phyloP scores from a whole-genome alignment of 2,113 vertebrate species.

The Tautogolabrus adspersus region DNA sequence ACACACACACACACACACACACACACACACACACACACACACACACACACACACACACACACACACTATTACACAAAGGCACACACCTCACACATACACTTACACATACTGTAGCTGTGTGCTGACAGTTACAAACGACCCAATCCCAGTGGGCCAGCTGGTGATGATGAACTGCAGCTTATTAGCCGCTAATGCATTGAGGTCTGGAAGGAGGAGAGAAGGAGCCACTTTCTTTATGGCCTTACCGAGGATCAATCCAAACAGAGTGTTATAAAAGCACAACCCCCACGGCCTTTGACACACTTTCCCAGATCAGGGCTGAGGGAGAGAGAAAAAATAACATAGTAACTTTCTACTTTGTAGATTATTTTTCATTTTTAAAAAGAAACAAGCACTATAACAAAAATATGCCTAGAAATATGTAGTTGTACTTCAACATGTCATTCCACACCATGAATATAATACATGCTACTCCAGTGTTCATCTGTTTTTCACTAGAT shows the following conservation, averaged over 20 bases:
- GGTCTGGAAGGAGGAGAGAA: slow-evolving; percentile 34
- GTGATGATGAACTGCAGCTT: slow-evolving; percentile 66
- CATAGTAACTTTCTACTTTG: no score
- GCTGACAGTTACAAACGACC: slow-evolving; percentile 69
- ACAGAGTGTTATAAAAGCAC: slow-evolving; percentile 34
- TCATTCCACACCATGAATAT: no score
- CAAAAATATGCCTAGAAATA: no score
- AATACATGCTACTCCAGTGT: no score
- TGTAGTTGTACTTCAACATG: no score
- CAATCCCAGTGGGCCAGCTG: slow-evolving; percentile 50
- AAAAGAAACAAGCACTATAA: background rate
- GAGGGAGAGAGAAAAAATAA: background rate
- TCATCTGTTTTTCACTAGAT: no score
- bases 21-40: background rate
- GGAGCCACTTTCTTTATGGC: slow-evolving; percentile 27
- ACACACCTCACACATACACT: slow-evolving; percentile 9
- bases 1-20: background rate
- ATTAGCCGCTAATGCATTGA: slow-evolving; percentile 69
- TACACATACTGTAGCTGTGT: slow-evolving; percentile 18
- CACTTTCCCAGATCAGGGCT: slow-evolving; percentile 15
- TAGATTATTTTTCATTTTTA: no score
- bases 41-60: background rate
- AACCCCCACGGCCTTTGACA: slow-evolving; percentile 30
- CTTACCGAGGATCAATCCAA: slow-evolving; percentile 47
- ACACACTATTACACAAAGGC: background rate